Percentiles rank a stretch among this genome's conserved stretches.
phyloP scores from a whole-genome alignment of 2,888 invertebrate species.

The Hylaea fasciaria region DNA sequence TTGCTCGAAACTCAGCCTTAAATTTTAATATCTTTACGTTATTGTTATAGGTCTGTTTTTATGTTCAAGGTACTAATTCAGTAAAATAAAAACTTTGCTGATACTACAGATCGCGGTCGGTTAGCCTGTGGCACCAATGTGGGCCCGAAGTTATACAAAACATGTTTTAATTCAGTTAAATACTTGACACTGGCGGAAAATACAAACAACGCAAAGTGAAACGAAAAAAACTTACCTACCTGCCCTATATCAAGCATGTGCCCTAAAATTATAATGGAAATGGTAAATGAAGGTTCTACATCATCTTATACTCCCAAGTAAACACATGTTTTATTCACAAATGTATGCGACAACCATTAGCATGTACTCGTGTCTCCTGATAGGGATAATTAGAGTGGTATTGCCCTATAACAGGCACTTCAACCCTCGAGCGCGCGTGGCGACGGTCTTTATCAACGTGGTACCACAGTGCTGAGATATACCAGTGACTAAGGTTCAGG shows the following conservation, averaged over 20 bases:
- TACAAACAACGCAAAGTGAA: no score
- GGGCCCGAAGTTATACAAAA: no score
- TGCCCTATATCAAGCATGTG: no score
- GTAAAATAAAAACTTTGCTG: no score
- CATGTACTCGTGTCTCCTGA: constrained; percentile 39
- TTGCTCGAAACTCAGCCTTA: constrained; percentile 16
- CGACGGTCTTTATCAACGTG: constrained; percentile 38
- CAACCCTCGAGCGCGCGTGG: constrained; percentile 54
- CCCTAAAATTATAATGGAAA: no score
- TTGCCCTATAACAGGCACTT: constrained; percentile 52
- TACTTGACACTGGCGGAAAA: no score
- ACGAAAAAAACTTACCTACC: no score
- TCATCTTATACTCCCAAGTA: constrained; percentile 8
- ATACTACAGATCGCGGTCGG: no score
- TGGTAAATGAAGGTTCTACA: neutral
- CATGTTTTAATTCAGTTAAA: no score
- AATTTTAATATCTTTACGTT: constrained; percentile 23
- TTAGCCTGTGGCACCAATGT: no score
- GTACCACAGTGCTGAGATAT: constrained; percentile 7
- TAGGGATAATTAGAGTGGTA: constrained; percentile 53
- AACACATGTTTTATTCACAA: constrained; percentile 33
- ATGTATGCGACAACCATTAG: constrained; percentile 33
- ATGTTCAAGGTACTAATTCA: no score
- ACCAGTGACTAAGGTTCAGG: constrained; percentile 15
- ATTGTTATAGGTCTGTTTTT: neutral